These are phyloP conservation scores for Drosophila rhopaloa DNA, from an alignment of 1,140 invertebrate genomes.

Conservation along the genomic window DNA sequence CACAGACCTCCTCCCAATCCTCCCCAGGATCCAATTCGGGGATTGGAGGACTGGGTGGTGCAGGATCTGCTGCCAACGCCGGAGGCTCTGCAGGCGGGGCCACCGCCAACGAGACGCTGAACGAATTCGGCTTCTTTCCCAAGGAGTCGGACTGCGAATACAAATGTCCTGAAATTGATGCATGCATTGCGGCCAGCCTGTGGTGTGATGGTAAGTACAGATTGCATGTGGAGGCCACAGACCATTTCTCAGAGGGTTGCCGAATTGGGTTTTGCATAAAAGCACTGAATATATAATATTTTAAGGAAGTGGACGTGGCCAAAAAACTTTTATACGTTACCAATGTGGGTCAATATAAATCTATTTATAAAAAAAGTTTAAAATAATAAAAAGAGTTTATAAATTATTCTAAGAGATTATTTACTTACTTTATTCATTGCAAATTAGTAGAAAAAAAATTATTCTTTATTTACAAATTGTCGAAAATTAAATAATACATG, in stretches of 20 bases:
- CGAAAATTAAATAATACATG: no score
- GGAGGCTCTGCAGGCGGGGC: constrained; percentile 37
- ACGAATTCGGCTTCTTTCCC: constrained; percentile 81
- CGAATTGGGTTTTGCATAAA: neutral
- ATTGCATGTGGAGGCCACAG: constrained; percentile 17
- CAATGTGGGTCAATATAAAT: neutral
- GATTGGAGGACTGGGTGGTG: constrained; percentile 43
- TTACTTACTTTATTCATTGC: no score
- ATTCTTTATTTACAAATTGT: no score
- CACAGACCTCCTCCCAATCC: constrained; percentile 29
- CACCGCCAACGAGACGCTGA: constrained; percentile 86
- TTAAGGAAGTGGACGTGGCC: neutral
- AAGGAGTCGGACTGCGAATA: constrained; percentile 87
- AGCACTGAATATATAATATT: neutral
- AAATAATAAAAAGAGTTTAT: no score
- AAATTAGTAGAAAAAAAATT: no score
- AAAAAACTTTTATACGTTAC: neutral
- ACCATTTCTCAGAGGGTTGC: constrained; percentile 5
- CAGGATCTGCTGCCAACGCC: constrained; percentile 22
- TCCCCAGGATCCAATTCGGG: constrained; percentile 14
- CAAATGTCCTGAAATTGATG: constrained; percentile 94
- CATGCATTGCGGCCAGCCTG: constrained; percentile 92
- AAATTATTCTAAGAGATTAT: no score
- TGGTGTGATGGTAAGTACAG: constrained; percentile 93
- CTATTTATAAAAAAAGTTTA: neutral